phyloP scores from a whole-genome alignment of 2,888 invertebrate species.

The Euclidia mi region DNA sequence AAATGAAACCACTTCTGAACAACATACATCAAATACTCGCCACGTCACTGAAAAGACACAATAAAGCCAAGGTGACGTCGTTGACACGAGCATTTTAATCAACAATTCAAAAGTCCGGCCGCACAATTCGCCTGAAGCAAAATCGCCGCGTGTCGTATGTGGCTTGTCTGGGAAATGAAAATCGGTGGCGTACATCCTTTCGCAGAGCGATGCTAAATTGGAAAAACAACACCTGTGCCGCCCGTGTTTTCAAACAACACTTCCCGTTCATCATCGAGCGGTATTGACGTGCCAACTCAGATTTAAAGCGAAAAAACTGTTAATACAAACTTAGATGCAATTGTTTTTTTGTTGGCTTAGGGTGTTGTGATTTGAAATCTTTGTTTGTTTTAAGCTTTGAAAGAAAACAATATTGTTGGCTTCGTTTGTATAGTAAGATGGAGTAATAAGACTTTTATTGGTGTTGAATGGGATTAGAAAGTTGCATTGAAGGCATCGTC shows the following conservation, averaged over 20 bases:
- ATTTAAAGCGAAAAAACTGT: conserved; percentile 37
- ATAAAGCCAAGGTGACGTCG: conserved; percentile 21
- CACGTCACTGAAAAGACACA: conserved; percentile 11
- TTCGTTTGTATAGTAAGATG: no score
- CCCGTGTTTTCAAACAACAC: conserved; percentile 62
- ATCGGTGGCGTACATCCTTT: conserved; percentile 70
- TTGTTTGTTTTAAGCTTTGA: no score
- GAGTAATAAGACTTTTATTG: no score
- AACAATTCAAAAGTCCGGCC: conserved; percentile 57
- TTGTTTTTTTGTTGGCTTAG: neutral
- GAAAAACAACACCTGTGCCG: conserved; percentile 76
- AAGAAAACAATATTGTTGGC: no score
- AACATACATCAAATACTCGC: conserved; percentile 2
- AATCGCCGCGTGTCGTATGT: conserved; percentile 52
- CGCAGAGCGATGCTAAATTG: conserved; percentile 70
- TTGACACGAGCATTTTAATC: conserved; percentile 49
- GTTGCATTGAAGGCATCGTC: no score
- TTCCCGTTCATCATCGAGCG: conserved; percentile 46
- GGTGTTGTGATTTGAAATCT: no score
- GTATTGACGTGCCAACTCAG: conserved; percentile 42
- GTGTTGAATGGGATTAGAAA: no score
- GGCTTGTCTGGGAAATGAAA: conserved; percentile 64
- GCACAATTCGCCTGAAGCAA: conserved; percentile 41
- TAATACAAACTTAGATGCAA: conserved; percentile 8
- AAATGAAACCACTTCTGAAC: no score